Conservation (phyloP, 2,113 vertebrate species). For the Chaetorhynchus papuensis region DNA sequence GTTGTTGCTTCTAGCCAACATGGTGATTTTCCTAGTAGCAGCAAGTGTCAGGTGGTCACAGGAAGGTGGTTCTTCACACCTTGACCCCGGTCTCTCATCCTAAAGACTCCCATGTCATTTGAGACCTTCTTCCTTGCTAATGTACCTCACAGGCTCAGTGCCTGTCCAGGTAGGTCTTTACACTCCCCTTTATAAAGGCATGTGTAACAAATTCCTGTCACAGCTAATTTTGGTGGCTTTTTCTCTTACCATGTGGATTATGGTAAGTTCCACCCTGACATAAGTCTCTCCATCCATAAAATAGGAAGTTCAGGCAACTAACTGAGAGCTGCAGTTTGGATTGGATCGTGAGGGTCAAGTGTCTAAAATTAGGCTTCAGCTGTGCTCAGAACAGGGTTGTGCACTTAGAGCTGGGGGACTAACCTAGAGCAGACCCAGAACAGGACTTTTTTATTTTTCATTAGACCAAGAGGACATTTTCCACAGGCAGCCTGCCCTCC, state of each 20-base stretch:
- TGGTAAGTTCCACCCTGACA: not conserved
- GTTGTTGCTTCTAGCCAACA: not conserved
- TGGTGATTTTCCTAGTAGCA: not conserved
- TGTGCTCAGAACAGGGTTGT: rapidly evolving
- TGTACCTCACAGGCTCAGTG: not conserved
- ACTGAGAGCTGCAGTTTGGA: not conserved
- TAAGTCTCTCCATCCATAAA: not conserved
- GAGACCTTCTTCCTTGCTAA: not conserved
- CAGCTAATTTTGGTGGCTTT: not conserved
- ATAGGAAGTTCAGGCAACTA: not conserved
- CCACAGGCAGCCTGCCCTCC: not conserved
- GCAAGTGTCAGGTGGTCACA: not conserved
- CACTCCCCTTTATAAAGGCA: not conserved
- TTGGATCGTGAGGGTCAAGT: not conserved
- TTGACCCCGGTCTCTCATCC: not conserved
- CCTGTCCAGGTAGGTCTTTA: not conserved
- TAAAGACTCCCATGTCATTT: not conserved
- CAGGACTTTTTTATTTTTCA: not conserved
- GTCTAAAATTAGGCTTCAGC: not conserved
- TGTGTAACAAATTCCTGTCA: not conserved
- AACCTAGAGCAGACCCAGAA: not conserved
- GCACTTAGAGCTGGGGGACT: not conserved
- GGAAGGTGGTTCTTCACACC: not conserved
- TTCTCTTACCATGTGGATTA: not conserved
- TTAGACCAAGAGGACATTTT: not conserved